phyloP scores from a whole-genome alignment of 2,113 vertebrate species.

The Electrona antarctica region DNA sequence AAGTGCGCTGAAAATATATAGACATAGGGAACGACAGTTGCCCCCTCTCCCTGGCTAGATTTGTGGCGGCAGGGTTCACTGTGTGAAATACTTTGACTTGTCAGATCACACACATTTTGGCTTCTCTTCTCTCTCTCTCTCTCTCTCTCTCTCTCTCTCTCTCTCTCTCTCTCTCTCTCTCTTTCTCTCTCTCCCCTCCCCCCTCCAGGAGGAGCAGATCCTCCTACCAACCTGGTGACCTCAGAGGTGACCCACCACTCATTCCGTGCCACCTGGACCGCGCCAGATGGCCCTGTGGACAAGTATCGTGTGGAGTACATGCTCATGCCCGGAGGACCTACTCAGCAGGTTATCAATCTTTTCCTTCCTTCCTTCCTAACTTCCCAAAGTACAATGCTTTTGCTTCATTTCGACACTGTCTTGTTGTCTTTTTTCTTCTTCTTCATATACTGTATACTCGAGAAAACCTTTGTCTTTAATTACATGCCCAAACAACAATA shows the following conservation, averaged over 20 bases:
- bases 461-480: too few relatives aligned
- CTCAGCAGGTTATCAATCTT: conserved; percentile 81
- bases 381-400: not conserved
- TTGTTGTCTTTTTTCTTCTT: too few relatives aligned
- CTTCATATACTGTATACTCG: too few relatives aligned
- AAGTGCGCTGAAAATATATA: conserved; percentile 21
- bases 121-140: too few relatives aligned
- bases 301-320: conserved; percentile 87
- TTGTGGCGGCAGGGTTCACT: conserved; percentile 38
- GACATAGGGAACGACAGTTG: not conserved
- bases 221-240: conserved; percentile 87
- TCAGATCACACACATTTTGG: conserved; percentile 5
- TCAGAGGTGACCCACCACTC: conserved; percentile 89
- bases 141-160: too few relatives aligned
- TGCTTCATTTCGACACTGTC: too few relatives aligned
- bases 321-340: conserved; percentile 79
- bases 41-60: conserved; percentile 42
- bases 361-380: not conserved
- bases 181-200: not conserved
- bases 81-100: conserved; percentile 40
- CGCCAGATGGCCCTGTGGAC: conserved; percentile 85
- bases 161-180: too few relatives aligned
- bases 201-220: conserved; percentile 40
- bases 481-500: too few relatives aligned
- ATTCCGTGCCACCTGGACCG: conserved; percentile 89